Percentiles rank a stretch among this genome's conserved stretches.
Conservation (phyloP, 1,140 invertebrate species). For the Chionoecetes opilio region DNA sequence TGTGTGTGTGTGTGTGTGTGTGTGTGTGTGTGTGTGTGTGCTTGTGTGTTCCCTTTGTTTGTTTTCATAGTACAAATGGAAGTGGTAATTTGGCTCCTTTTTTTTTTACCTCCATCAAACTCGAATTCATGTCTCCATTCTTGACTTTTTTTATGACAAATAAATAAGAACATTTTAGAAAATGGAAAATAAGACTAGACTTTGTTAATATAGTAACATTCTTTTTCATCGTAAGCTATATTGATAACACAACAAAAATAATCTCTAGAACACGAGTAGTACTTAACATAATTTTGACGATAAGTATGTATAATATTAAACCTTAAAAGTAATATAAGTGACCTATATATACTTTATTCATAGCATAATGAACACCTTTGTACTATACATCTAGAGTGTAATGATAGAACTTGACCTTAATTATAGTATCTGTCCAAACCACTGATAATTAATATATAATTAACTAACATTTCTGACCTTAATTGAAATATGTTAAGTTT, state of each 20-base stretch:
- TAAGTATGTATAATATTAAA: background rate
- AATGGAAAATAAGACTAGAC: background rate
- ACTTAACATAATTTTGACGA: background rate
- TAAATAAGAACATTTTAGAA: background rate
- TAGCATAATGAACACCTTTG: constrained; percentile 2
- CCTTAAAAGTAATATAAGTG: background rate
- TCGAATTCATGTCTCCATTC: too few species aligned
- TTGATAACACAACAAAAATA: background rate
- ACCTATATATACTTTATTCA: background rate
- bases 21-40: constrained; percentile 7
- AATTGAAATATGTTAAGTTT: too few species aligned
- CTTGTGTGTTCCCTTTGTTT: background rate
- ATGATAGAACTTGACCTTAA: background rate
- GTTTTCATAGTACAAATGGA: background rate
- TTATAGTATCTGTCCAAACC: too few species aligned
- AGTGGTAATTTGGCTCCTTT: background rate
- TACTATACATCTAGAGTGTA: constrained; percentile 31
- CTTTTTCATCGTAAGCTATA: background rate
- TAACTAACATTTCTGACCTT: too few species aligned
- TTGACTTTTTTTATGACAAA: background rate
- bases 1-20: background rate
- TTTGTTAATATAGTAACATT: constrained; percentile 5
- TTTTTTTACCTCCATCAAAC: too few species aligned
- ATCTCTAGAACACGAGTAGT: background rate
- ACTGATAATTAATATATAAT: too few species aligned